Percentiles rank a stretch among this genome's conserved stretches.
phyloP scores from a whole-genome alignment of 2,797 vertebrate species.

The Amblyraja radiata region DNA sequence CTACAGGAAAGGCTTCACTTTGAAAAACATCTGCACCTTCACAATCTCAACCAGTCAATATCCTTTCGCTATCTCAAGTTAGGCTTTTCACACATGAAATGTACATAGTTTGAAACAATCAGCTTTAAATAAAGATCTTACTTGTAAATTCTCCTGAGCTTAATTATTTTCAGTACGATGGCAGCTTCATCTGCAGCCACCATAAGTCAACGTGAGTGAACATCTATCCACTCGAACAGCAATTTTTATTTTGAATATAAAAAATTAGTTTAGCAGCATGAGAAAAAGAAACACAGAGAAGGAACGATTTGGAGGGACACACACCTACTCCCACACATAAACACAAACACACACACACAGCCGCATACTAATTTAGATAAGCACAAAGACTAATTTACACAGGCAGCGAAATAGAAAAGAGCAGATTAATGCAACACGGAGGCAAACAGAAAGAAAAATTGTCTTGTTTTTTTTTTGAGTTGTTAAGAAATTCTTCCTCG shows the following conservation, averaged over 20 bases:
- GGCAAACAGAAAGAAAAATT: background rate
- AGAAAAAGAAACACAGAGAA: background rate
- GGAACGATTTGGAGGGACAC: background rate
- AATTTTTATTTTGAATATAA: conserved; percentile 19
- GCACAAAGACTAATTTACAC: background rate
- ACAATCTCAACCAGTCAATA: conserved; percentile 4
- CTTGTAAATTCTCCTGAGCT: conserved; percentile 23
- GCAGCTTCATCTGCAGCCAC: background rate
- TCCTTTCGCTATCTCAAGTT: background rate
- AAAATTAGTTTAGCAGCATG: conserved; percentile 5
- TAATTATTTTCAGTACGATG: conserved; percentile 26
- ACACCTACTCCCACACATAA: background rate
- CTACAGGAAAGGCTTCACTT: background rate
- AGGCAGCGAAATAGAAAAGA: background rate
- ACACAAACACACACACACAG: background rate
- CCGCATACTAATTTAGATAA: background rate
- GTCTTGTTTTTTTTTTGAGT: background rate
- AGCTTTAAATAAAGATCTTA: conserved; percentile 30
- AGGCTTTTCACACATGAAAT: conserved; percentile 25
- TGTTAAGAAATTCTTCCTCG: background rate
- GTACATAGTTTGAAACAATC: conserved; percentile 18
- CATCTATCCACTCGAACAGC: conserved; percentile 7
- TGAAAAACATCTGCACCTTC: background rate
- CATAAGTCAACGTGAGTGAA: conserved; percentile 1
- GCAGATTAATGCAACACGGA: background rate